Conservation (phyloP, 2,888 invertebrate species). For the Plebejus anna region DNA sequence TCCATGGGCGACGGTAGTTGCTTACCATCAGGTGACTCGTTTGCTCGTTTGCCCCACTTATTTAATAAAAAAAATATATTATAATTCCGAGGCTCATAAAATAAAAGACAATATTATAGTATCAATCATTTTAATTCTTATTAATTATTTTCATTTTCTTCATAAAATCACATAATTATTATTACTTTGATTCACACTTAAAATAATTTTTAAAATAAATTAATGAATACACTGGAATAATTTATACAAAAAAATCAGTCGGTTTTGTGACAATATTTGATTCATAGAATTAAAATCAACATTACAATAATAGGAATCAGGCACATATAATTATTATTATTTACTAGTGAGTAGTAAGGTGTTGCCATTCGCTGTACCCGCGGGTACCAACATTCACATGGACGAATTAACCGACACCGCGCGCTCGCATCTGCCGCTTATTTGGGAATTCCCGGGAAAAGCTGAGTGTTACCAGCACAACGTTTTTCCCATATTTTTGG, state of each 20-base stretch:
- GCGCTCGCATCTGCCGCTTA: background rate
- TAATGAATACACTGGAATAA: conserved; percentile 76
- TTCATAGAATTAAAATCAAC: conserved; percentile 74
- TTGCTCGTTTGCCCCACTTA: too few species aligned
- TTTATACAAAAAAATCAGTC: conserved; percentile 76
- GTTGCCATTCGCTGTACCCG: conserved; percentile 2
- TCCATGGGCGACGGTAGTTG: too few species aligned
- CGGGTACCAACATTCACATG: conserved; percentile 39
- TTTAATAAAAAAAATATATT: too few species aligned
- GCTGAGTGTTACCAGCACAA: background rate
- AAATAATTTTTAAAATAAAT: conserved; percentile 76
- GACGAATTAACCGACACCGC: conserved; percentile 59
- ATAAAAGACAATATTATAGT: conserved; percentile 41
- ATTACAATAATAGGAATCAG: conserved; percentile 79
- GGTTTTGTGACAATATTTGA: conserved; percentile 73
- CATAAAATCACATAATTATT: conserved; percentile 78
- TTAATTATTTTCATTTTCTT: conserved; percentile 70
- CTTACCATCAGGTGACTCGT: too few species aligned
- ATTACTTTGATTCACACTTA: conserved; percentile 77
- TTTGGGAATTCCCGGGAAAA: background rate
- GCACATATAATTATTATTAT: conserved; percentile 68
- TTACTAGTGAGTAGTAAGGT: conserved; percentile 58
- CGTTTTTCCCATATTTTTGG: background rate
- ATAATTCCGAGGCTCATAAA: background rate
- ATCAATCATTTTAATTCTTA: conserved; percentile 71